A percentile compares a stretch with the other conserved stretches of the same genome.
Conservation (phyloP, 2,113 vertebrate species). For the Miniopterus natalensis region DNA sequence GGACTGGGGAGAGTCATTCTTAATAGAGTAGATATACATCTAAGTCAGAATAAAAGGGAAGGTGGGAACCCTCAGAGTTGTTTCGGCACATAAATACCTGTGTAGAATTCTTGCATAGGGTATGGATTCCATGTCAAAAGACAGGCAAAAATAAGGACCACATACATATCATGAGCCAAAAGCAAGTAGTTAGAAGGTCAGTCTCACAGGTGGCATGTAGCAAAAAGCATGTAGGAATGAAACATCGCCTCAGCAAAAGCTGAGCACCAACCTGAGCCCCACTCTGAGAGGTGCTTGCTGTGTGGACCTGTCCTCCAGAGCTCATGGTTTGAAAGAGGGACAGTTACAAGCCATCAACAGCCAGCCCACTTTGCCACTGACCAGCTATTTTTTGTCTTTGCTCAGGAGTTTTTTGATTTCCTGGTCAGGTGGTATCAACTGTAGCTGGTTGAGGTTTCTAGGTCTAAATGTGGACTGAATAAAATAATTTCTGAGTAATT, state of each 20-base stretch:
- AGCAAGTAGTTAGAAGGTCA: background rate
- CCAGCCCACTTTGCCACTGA: background rate
- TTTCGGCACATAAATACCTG: background rate
- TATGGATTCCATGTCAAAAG: background rate
- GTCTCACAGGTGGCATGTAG: background rate
- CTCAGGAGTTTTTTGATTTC: slow-evolving; percentile 27
- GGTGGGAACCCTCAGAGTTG: background rate
- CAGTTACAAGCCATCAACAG: background rate
- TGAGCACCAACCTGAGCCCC: background rate
- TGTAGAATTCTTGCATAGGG: background rate
- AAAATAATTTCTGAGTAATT: background rate
- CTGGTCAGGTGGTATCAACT: background rate
- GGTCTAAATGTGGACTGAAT: background rate
- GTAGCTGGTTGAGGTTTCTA: background rate
- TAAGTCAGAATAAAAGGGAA: slow-evolving; percentile 23
- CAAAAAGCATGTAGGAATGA: background rate
- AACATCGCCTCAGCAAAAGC: background rate
- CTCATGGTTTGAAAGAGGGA: background rate
- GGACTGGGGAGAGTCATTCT: background rate
- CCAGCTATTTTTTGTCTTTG: background rate
- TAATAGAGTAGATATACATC: background rate
- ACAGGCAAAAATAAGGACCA: background rate
- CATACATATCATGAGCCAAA: background rate
- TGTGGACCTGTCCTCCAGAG: background rate
- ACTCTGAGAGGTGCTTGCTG: background rate